These are phyloP conservation scores for Crotalus helleri DNA, from an alignment of 2,113 vertebrate species.

Conservation along the genomic window DNA sequence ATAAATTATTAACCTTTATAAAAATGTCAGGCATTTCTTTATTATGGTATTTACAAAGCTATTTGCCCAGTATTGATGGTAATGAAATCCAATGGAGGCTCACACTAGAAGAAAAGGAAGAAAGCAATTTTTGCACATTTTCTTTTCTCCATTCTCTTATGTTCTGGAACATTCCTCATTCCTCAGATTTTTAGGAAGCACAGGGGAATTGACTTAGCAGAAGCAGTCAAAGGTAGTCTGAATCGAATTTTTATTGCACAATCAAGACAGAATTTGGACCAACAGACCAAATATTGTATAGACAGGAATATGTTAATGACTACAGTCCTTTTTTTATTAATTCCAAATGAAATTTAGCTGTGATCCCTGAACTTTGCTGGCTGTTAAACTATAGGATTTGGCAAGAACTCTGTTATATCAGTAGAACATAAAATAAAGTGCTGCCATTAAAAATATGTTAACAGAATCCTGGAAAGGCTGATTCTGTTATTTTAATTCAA, in stretches of 20 bases:
- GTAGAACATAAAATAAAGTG: background rate
- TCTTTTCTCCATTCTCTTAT: background rate
- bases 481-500: conserved; percentile 8
- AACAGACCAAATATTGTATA: background rate
- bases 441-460: background rate
- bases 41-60: background rate
- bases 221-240: background rate
- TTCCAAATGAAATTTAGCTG: background rate
- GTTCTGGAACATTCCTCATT: background rate
- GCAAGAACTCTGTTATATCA: background rate
- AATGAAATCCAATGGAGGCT: background rate
- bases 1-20: background rate
- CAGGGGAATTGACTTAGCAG: background rate
- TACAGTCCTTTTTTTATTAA: background rate
- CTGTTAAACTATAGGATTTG: background rate
- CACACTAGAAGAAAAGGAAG: background rate
- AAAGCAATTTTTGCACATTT: background rate
- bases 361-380: background rate
- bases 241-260: background rate
- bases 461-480: background rate
- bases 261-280: background rate
- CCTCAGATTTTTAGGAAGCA: background rate
- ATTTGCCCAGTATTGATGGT: background rate
- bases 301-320: background rate
- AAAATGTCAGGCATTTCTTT: background rate